Percentiles rank a stretch among this genome's conserved stretches.
Conservation (phyloP, 35 echinoderm and acorn worm species). For the Heliocidaris tuberculata region DNA sequence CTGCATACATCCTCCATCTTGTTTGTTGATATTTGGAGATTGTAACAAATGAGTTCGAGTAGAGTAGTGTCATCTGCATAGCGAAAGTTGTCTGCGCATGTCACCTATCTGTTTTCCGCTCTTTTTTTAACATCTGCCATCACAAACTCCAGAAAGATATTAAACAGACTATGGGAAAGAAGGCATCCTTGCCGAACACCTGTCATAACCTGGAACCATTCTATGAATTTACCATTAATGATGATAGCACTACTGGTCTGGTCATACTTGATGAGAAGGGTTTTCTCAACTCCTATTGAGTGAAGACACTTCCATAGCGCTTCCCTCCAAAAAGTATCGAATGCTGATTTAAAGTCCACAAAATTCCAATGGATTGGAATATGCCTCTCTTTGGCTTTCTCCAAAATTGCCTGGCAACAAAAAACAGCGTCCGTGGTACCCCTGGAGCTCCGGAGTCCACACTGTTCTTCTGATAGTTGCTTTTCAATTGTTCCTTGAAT, state of each 20-base stretch:
- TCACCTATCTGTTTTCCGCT: not conserved
- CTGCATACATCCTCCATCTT: not conserved
- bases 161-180: too few species aligned
- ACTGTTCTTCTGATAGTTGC: conserved; percentile 38
- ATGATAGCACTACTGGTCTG: too few species aligned
- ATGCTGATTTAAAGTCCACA: conserved; percentile 40
- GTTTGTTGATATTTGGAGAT: not conserved
- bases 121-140: not conserved
- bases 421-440: not conserved
- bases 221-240: too few species aligned
- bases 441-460: conserved; percentile 47
- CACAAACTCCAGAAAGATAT: too few species aligned
- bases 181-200: too few species aligned
- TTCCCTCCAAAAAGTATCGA: conserved; percentile 51
- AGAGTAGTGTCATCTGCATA: conserved; percentile 6
- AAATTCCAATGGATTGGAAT: conserved; percentile 46
- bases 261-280: not conserved
- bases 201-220: too few species aligned
- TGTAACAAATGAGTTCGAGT: not conserved
- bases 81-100: not conserved
- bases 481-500: conserved; percentile 37
- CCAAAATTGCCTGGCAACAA: not conserved
- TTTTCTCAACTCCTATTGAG: conserved; percentile 5
- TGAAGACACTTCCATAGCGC: conserved; percentile 40
- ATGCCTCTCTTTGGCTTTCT: conserved; percentile 41